Conservation (phyloP, 92 coral and sea anemone species). For the Nematostella vectensis region DNA sequence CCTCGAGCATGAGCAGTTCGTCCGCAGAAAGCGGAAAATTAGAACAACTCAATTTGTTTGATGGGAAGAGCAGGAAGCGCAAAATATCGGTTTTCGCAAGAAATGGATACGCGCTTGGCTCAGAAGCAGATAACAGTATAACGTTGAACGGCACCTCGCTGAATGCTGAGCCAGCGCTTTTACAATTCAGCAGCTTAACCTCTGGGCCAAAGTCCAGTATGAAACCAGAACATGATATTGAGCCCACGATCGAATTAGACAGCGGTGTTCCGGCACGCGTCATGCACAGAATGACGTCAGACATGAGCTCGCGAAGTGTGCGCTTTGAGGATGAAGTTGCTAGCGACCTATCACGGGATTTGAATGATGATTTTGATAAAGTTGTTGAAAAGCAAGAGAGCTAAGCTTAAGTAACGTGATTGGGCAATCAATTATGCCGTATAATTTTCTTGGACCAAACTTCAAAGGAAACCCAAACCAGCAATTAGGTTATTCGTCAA, state of each 20-base stretch:
- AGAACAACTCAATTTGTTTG: no score
- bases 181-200: neutral
- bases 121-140: neutral
- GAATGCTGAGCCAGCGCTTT: neutral
- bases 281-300: slow-evolving; percentile 34
- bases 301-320: slow-evolving; percentile 45
- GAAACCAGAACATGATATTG: slow-evolving; percentile 2
- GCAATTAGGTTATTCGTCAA: no score
- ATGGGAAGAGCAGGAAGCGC: no score
- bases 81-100: slow-evolving; percentile 32
- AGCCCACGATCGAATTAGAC: slow-evolving; percentile 3
- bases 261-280: slow-evolving; percentile 5
- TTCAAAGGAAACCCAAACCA: no score
- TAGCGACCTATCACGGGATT: no score
- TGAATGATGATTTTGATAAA: no score
- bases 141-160: slow-evolving; percentile 3
- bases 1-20: slow-evolving; percentile 27
- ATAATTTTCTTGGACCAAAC: no score
- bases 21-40: slow-evolving; percentile 17
- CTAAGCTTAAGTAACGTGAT: no score
- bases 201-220: slow-evolving; percentile 13
- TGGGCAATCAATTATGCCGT: no score
- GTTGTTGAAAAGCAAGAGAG: no score
- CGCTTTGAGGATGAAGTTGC: slow-evolving; percentile 55
- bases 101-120: slow-evolving; percentile 13